phyloP scores from a whole-genome alignment of 2,797 vertebrate species.

The Muraenolepis orangiensis region DNA sequence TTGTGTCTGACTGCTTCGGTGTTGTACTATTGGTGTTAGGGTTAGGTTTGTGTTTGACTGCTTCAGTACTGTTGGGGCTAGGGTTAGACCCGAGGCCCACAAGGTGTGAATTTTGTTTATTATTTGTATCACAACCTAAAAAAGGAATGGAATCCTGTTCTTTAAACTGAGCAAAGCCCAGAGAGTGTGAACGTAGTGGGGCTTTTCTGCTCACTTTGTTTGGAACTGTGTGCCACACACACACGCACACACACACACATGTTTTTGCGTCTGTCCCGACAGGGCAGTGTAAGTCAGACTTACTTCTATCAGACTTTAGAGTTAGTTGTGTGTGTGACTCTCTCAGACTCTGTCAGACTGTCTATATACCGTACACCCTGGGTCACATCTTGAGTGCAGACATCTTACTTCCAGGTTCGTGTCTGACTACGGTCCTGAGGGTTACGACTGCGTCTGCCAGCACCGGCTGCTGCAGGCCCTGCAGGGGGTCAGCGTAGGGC shows the following conservation, averaged over 20 bases:
- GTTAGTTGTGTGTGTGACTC: not conserved
- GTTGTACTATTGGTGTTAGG: not conserved
- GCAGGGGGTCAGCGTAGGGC: slow-evolving; percentile 67
- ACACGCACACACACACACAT: no score
- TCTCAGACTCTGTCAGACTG: not conserved
- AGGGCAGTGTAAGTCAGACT: no score
- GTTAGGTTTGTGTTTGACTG: not conserved
- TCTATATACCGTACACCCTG: not conserved
- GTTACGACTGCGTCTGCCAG: slow-evolving; percentile 88
- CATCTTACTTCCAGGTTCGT: slow-evolving; percentile 43
- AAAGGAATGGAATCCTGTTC: no score
- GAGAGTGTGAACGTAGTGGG: no score
- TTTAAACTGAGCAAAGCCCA: no score
- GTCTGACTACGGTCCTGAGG: slow-evolving; percentile 83
- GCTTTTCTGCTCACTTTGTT: no score
- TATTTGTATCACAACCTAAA: no score
- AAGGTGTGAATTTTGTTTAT: not conserved
- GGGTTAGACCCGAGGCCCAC: no score
- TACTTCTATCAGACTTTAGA: no score
- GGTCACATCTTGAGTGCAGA: not conserved
- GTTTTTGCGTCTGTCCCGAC: no score
- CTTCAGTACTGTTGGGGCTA: not conserved
- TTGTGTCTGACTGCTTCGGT: not conserved
- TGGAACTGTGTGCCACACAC: no score
- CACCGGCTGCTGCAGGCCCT: slow-evolving; percentile 88